Conservation (phyloP, 2,888 invertebrate genomes). For the Dryobotodes eremita region DNA sequence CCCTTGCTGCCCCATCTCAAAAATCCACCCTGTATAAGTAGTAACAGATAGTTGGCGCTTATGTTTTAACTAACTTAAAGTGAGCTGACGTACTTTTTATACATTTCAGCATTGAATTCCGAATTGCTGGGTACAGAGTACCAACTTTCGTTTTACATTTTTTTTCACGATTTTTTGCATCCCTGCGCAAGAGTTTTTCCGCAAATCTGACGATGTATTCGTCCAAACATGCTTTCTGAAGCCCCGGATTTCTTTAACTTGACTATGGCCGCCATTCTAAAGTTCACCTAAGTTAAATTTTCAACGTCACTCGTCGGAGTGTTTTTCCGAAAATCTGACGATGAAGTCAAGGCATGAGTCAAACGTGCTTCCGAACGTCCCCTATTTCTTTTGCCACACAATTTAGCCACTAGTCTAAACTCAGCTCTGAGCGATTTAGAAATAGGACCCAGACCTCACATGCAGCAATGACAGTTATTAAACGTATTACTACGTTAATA, state of each 20-base stretch:
- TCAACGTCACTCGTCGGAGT: not conserved
- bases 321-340: not conserved
- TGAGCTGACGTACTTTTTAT: not conserved
- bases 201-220: not conserved
- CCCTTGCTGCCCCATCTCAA: too few relatives aligned
- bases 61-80: not conserved
- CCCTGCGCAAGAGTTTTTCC: not conserved
- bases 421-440: not conserved
- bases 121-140: too few relatives aligned
- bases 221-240: not conserved
- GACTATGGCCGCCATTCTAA: not conserved
- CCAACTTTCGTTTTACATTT: not conserved
- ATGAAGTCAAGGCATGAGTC: not conserved
- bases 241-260: not conserved
- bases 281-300: not conserved
- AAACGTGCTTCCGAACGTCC: not conserved
- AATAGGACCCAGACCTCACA: not conserved
- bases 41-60: too few relatives aligned
- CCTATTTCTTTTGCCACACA: not conserved
- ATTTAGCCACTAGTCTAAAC: not conserved
- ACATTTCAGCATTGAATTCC: not conserved
- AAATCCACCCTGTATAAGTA: not conserved
- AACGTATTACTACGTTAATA: not conserved
- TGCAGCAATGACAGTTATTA: constrained; percentile 15
- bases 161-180: not conserved